Percentiles rank a stretch among this genome's conserved stretches.
Evolutionary conservation across 2,113 vertebrate genomes (phyloP).

Genomic region (Nothoprocta perdicaria): DNA sequence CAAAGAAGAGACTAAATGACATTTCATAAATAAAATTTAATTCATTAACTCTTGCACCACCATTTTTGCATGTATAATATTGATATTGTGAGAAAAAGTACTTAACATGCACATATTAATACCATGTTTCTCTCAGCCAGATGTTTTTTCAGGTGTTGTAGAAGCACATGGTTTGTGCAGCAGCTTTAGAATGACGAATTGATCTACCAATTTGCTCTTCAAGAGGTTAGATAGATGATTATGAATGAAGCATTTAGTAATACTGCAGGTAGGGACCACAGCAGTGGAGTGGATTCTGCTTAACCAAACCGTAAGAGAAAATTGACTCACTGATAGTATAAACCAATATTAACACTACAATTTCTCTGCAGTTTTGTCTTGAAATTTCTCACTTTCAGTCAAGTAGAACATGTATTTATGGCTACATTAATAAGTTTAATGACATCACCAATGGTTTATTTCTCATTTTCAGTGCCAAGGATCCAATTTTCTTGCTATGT

Average conservation of each 20-base stretch:
- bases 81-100: neutral
- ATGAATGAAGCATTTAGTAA: neutral
- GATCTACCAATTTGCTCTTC: neutral
- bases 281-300: neutral
- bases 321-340: neutral
- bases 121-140: neutral
- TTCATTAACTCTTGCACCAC: neutral
- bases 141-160: neutral
- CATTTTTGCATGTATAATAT: neutral
- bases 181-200: neutral
- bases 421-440: neutral
- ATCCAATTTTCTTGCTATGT: constrained; percentile 7
- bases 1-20: neutral
- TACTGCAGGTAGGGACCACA: neutral
- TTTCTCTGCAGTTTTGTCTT: neutral
- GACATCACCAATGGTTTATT: neutral
- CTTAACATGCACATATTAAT: neutral
- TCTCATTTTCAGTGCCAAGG: neutral
- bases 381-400: neutral
- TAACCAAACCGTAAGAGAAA: neutral
- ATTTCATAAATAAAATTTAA: neutral
- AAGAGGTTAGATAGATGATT: neutral
- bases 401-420: neutral
- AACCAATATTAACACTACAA: neutral
- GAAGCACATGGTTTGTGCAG: neutral